Evolutionary conservation across 2,888 invertebrate genomes (phyloP).

Genomic region (Chalcosyrphus nemorum): DNA sequence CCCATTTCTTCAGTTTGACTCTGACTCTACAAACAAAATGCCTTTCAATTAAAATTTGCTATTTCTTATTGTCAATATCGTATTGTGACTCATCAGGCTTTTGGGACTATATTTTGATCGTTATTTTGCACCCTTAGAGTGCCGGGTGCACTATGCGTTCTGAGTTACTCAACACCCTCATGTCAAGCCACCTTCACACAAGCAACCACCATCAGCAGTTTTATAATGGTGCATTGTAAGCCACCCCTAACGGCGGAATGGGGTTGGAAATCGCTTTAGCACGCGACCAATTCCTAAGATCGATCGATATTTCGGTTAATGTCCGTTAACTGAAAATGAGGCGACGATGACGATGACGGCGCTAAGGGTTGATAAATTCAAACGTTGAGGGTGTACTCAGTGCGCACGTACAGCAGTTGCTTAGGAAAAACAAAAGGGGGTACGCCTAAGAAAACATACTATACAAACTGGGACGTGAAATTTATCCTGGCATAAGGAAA

Average conservation of each 20-base stretch:
- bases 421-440: slow-evolving; percentile 48
- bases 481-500: slow-evolving; percentile 65
- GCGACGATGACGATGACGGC: slow-evolving; percentile 13
- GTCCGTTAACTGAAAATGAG: slow-evolving; percentile 57
- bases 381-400: slow-evolving; percentile 45
- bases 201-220: slow-evolving; percentile 28
- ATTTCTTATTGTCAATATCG: slow-evolving; percentile 17
- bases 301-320: slow-evolving; percentile 72
- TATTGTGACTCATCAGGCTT: slow-evolving; percentile 51
- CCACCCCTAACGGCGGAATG: slow-evolving; percentile 52
- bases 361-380: slow-evolving; percentile 58
- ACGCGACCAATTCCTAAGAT: slow-evolving; percentile 65
- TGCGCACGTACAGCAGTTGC: slow-evolving; percentile 48
- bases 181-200: slow-evolving; percentile 34
- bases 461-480: slow-evolving; percentile 22
- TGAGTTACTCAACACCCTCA: slow-evolving; percentile 61
- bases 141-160: slow-evolving; percentile 61
- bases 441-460: slow-evolving; percentile 55
- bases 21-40: slow-evolving; percentile 23
- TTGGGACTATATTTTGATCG: slow-evolving; percentile 23
- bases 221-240: slow-evolving; percentile 64
- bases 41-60: slow-evolving; percentile 58
- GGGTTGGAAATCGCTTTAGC: slow-evolving; percentile 57
- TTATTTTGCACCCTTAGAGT: slow-evolving; percentile 51
- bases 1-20: slow-evolving; percentile 28